Evolutionary conservation across 2,113 vertebrate species (phyloP).

Genomic region (Prietella phreatophila): DNA sequence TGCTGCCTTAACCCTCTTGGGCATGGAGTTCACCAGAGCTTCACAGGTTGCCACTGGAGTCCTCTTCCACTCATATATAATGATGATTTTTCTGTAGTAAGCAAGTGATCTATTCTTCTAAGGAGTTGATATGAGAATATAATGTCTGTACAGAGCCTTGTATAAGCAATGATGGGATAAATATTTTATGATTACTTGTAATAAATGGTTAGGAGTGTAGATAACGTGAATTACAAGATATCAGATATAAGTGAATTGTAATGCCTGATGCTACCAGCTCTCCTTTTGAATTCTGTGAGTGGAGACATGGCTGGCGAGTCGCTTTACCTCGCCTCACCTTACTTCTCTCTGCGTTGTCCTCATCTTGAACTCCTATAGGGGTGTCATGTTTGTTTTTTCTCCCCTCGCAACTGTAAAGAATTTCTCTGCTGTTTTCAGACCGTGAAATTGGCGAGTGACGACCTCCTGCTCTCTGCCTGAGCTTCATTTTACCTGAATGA

Average conservation of each 20-base stretch:
- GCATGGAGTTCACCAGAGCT: too few species aligned
- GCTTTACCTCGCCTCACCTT: background rate
- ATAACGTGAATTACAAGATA: background rate
- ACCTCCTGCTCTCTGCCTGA: slow-evolving; percentile 2
- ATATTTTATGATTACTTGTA: background rate
- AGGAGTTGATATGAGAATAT: background rate
- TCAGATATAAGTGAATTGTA: background rate
- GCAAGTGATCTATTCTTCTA: background rate
- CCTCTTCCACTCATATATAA: too few species aligned
- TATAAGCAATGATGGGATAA: background rate
- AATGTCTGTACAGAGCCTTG: background rate
- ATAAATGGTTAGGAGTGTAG: background rate
- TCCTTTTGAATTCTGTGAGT: background rate
- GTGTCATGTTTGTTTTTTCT: background rate
- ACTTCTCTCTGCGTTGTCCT: background rate
- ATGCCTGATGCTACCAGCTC: background rate
- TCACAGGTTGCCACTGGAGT: too few species aligned
- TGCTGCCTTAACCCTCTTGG: too few species aligned
- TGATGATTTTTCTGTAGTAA: background rate
- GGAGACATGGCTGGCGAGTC: background rate
- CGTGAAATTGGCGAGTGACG: background rate
- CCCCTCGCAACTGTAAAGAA: background rate
- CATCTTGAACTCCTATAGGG: background rate
- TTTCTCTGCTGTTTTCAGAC: slow-evolving; percentile 14
- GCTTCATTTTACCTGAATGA: background rate